A percentile compares a stretch with the other conserved stretches of the same genome.
Evolutionary conservation across 2,888 invertebrate species (phyloP).

Genomic region (Eustalomyia histrio): DNA sequence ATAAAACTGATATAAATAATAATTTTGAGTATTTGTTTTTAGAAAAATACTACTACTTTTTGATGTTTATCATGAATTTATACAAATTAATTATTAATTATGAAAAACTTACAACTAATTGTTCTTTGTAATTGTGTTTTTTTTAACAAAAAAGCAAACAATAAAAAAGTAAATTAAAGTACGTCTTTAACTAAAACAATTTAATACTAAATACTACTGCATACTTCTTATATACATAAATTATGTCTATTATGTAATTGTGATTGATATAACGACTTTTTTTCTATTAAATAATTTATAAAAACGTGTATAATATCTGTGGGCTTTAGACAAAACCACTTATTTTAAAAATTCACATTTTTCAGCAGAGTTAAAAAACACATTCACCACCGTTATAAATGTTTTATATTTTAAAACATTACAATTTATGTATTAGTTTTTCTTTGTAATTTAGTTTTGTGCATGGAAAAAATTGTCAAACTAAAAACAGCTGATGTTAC

Average conservation of each 20-base stretch:
- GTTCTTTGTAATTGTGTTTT: not conserved
- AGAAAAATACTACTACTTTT: slow-evolving; percentile 11
- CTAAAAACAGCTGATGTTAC: too few species aligned
- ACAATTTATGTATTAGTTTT: too few species aligned
- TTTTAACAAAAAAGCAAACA: too few species aligned
- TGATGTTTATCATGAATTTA: slow-evolving; percentile 21
- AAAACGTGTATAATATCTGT: slow-evolving; percentile 16
- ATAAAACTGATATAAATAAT: not conserved
- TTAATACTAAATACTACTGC: slow-evolving; percentile 24
- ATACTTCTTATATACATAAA: slow-evolving; percentile 27
- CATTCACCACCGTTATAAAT: too few species aligned
- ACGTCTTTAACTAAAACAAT: slow-evolving; percentile 11
- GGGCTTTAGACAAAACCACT: too few species aligned
- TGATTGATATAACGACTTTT: slow-evolving; percentile 50
- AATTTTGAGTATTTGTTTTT: slow-evolving; percentile 3
- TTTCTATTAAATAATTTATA: slow-evolving; percentile 47
- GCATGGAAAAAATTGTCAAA: too few species aligned
- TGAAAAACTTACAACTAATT: not conserved
- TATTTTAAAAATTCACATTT: too few species aligned
- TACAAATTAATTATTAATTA: not conserved
- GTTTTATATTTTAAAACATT: too few species aligned
- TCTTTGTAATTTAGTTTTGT: too few species aligned
- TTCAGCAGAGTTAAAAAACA: too few species aligned
- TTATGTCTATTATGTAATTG: slow-evolving; percentile 61
- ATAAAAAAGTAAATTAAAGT: not conserved